Conservation (phyloP, 2,888 invertebrate genomes). For the Ochropleura plecta region DNA sequence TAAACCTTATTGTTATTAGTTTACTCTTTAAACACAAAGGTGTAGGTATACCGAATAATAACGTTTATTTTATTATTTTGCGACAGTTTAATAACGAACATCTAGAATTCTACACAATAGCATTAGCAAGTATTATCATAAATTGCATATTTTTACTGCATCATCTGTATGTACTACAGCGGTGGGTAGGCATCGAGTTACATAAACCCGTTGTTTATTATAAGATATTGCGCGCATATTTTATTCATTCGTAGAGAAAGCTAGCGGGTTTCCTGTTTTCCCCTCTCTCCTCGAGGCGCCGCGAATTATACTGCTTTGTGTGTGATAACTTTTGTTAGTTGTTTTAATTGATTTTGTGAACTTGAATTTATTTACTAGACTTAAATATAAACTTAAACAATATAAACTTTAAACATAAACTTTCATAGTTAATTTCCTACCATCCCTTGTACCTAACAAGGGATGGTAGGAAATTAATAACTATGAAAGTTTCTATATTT, state of each 20-base stretch:
- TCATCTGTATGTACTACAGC: slow-evolving; percentile 7
- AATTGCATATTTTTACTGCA: slow-evolving; percentile 13
- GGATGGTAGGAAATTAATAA: too few relatives aligned
- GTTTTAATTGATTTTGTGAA: neutral
- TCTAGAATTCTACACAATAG: neutral
- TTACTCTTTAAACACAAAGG: too few relatives aligned
- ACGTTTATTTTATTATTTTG: neutral
- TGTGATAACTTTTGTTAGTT: neutral
- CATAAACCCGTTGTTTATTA: slow-evolving; percentile 42
- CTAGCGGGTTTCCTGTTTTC: slow-evolving; percentile 38
- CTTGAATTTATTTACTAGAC: neutral
- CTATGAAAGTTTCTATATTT: neutral
- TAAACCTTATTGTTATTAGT: neutral
- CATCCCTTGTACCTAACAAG: too few relatives aligned
- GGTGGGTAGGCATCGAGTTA: slow-evolving; percentile 30
- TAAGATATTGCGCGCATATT: slow-evolving; percentile 36
- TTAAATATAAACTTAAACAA: too few relatives aligned
- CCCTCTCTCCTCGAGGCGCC: slow-evolving; percentile 8
- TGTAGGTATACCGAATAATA: neutral
- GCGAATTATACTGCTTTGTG: neutral
- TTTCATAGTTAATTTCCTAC: too few relatives aligned
- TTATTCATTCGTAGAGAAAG: slow-evolving; percentile 56
- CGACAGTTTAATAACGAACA: neutral
- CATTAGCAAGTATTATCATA: neutral
- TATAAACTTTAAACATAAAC: too few relatives aligned